Evolutionary conservation across 2,888 invertebrate species (phyloP), one percentile per base, ranked within the genome.

Genomic region (Helicoverpa assulta): DNA sequence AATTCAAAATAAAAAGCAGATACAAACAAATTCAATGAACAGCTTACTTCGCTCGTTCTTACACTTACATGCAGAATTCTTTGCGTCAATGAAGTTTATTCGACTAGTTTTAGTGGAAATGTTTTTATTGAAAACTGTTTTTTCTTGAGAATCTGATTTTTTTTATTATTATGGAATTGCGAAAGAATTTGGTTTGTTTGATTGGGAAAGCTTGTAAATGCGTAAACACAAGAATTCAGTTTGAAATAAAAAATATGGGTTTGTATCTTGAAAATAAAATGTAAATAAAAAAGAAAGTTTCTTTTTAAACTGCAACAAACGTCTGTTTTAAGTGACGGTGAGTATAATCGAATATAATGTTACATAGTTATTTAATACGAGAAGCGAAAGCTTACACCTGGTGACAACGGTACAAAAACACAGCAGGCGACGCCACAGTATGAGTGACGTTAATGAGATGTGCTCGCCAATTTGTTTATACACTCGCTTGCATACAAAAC

Each of bases 391-490:
- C 76, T 82, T 82, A 84, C 70, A 84, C 82, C 72, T 62, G 70
- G 82, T 69, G 76, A 82, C 82, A 73, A 75, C 26, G 26, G 74
- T 62, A 80, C 80, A 82, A 84, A 82, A 82, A 82, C 78, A 78
- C 43, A 67, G 58, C 67, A 67, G 69, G 69, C 66, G 62, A 62
- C 59, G 69, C 62, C 73, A 71, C 61, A 60, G 70, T 70, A 82
- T 79, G 82, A 82, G 84, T 84, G 82, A 84, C 84, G 67, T 73
- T 82, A 82, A 82, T 82, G 83, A 82, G 82, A 84, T 82, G 72
- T 75, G 70, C 68, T 58, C 83, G 80, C 67, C 84, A 82, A 84
- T 82, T 82, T 82, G 76, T 76, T 74, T 67, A 71, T 84, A 76
- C 80, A 62, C 80, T 66, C 69, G 63, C 80, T 79, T 76, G 73